A percentile compares a stretch with the other conserved stretches of the same genome.
These are phyloP conservation scores for Amblyornis subalaris DNA, from an alignment of 2,113 vertebrate genomes.

Conservation along the genomic window DNA sequence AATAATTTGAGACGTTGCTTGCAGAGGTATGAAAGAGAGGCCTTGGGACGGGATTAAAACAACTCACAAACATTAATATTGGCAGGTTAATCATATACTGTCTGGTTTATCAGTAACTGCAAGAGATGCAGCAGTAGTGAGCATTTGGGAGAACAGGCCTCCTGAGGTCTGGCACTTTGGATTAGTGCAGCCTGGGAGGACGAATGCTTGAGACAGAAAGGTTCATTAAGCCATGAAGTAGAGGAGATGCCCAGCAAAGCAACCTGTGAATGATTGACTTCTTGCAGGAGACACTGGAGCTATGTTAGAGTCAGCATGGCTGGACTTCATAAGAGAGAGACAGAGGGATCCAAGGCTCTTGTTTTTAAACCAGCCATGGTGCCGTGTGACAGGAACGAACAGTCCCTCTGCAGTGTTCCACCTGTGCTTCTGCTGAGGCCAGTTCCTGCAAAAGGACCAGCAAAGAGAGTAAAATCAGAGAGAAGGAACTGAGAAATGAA, in stretches of 20 bases:
- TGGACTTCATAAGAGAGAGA: background rate
- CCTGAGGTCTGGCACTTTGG: background rate
- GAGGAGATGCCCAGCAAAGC: background rate
- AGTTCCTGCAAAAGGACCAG: background rate
- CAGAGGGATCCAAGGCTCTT: background rate
- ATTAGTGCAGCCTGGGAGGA: background rate
- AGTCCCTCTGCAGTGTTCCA: background rate
- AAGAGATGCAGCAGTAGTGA: background rate
- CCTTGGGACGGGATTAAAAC: background rate
- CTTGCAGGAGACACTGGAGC: background rate
- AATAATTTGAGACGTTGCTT: background rate
- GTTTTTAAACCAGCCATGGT: background rate
- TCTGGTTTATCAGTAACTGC: conserved; percentile 15
- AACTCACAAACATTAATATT: background rate
- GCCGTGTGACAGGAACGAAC: background rate
- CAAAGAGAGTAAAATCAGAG: background rate
- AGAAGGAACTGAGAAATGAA: background rate
- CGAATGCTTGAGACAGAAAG: background rate
- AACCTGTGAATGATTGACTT: background rate
- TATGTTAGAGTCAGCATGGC: background rate
- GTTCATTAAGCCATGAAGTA: background rate
- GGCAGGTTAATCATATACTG: background rate
- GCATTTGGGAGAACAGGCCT: background rate
- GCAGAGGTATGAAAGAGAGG: background rate
- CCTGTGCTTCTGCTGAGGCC: background rate